Percentiles rank a stretch among this genome's conserved stretches.
phyloP scores from a whole-genome alignment of 2,797 vertebrate genomes.

The Neoniphon sammara region DNA sequence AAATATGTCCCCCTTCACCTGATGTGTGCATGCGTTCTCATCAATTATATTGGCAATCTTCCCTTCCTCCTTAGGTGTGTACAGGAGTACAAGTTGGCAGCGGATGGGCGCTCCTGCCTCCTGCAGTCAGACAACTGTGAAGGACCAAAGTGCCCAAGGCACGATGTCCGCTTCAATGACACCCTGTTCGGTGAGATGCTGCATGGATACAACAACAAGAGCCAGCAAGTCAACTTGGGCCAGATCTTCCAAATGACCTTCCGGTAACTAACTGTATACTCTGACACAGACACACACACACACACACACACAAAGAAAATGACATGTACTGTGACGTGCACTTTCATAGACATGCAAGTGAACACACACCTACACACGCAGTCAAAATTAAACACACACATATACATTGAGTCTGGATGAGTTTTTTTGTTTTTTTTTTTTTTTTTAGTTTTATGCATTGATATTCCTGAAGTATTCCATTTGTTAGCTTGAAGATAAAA shows the following conservation, averaged over 20 bases:
- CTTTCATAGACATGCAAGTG: background rate
- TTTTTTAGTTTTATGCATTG: no score
- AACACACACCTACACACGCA: background rate
- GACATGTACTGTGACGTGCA: background rate
- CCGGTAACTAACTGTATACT: slow-evolving; percentile 83
- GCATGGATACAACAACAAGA: slow-evolving; percentile 96
- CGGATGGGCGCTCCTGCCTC: slow-evolving; percentile 93
- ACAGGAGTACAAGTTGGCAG: slow-evolving; percentile 95
- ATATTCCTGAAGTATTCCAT: no score
- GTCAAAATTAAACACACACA: no score
- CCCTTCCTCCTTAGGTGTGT: slow-evolving; percentile 86
- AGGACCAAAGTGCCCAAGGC: slow-evolving; percentile 90
- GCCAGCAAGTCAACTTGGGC: slow-evolving; percentile 93
- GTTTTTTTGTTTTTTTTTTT: no score
- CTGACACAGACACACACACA: slow-evolving; percentile 38
- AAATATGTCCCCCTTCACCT: slow-evolving; percentile 22
- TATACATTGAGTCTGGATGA: no score
- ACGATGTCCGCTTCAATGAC: slow-evolving; percentile 91
- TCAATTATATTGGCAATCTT: slow-evolving; percentile 41
- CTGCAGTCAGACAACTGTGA: slow-evolving; percentile 94
- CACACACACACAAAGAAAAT: background rate
- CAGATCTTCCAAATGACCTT: slow-evolving; percentile 99
- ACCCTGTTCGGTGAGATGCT: slow-evolving; percentile 98
- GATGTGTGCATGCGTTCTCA: slow-evolving; percentile 64
- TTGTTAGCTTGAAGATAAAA: no score